Evolutionary conservation across 2,888 invertebrate species (phyloP), one percentile per base, ranked within the genome.

Genomic region (Agonopterix heracliana): DNA sequence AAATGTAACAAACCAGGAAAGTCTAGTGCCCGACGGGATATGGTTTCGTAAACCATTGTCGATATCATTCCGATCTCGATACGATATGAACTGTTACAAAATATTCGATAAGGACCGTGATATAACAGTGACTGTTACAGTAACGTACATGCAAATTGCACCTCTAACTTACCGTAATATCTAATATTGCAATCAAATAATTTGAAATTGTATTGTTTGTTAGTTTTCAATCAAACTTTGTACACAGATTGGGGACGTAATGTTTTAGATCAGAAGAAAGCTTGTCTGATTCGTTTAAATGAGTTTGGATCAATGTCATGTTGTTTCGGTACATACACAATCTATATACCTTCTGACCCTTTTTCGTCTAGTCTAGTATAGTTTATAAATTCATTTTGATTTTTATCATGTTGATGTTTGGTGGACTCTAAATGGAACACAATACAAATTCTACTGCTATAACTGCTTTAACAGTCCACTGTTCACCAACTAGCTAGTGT

Each of bases 1-100:
- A 62, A 66, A 64, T 66, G 53, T 59, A 59, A 60, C 63, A 51
- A 53, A 67, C 66, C 66, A 70, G 78, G 75, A 77, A 78, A 63
- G 54, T 54, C 52, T 66, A 63, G 12, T 13, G 44, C 17, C 35
- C 44, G 38, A 57, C 59, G 58, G 68, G 63, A 64, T 54, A 48
- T 26, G 26, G 63, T 74, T 74, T 74, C 69, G 61, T 61, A 71
- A 72, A 50, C 51, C 50, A 57, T 61, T 61, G 59, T 61, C 60
- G 60, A 61, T 60, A 59, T 59, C 56, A 49, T 46, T 47, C 46
- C 50, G 51, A 66, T 66, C 62, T 54, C 40, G 13, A 41, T 9
- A 46, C 58, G 49, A 54, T 59, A 60, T 38, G 51, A 53, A 47
- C 46, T 26, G 26, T 58, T 58, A 54, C 61, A 50, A 53, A 60